Conservation (phyloP, 2,113 vertebrate species). For the Lagopus leucura region DNA sequence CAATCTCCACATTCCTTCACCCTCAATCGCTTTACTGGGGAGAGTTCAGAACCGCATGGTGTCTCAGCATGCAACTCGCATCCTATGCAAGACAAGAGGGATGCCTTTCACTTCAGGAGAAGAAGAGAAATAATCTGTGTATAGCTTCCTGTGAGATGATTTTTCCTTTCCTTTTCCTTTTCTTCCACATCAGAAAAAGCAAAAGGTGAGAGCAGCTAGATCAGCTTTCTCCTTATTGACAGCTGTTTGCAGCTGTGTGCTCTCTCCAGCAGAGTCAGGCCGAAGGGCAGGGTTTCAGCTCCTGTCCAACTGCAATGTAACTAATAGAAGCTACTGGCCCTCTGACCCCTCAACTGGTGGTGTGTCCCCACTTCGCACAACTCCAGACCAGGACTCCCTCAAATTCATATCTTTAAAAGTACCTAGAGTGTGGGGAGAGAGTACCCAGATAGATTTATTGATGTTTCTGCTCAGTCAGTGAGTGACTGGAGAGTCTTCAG, state of each 20-base stretch:
- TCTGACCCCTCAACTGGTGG: neutral
- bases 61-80: neutral
- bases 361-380: neutral
- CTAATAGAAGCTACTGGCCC: neutral
- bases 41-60: slow-evolving; percentile 10
- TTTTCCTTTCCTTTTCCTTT: neutral
- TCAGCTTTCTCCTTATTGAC: neutral
- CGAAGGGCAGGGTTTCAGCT: neutral
- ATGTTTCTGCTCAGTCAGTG: neutral
- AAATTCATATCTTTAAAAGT: neutral
- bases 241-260: neutral
- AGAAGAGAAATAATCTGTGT: neutral
- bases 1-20: neutral
- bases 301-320: neutral
- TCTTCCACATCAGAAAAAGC: neutral
- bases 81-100: neutral
- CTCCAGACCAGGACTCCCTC: neutral
- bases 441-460: neutral
- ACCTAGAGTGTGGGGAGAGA: neutral
- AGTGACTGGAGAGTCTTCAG: neutral
- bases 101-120: neutral
- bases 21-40: slow-evolving; percentile 19
- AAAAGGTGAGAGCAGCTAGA: neutral
- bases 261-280: rapidly evolving
- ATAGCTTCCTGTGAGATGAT: neutral